Evolutionary conservation across 2,888 invertebrate genomes (phyloP), one percentile per base, ranked within the genome.

Genomic region (Scaptomyza tumidula): DNA sequence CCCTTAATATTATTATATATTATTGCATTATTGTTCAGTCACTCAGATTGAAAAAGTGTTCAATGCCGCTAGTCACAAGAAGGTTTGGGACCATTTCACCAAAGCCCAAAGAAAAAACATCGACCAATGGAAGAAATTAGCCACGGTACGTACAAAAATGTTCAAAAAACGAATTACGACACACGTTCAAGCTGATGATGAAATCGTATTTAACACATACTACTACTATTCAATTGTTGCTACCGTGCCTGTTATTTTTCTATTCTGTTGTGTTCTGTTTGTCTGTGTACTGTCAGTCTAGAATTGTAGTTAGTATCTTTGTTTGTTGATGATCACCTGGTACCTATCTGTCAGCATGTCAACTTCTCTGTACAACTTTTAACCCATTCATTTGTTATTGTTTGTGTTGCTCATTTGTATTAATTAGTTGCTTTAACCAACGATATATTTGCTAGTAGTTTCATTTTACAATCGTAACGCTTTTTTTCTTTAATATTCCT

Each of bases 51-150:
- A 98, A 96, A 96, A 97, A 95, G 97, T 98, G 94, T 98, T 98
- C 95, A 94, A 94, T 93, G 96, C 97, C 91, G 97, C 98, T 92
- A 96, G 96, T 93, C 98, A 98, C 94, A 98, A 98, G 95, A 98
- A 98, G 93, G 98, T 97, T 93, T 98, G 98, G 98, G 98, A 98
- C 95, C 98, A 98, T 95, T 98, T 99, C 96, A 98, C 98, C 94
- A 98, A 98, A 95, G 97, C 98, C 89, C 98, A 98, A 94, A 95
- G 98, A 94, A 98, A 98, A 96, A 98, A 98, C 94, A 97, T 99
- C 93, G 98, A 98, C 94, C 95, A 96, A 92, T 98, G 98, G 99
- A 97, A 97, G 94, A 98, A 97, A 94, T 97, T 98, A 94, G 96
- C 97, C 71, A 95, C 96, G 97, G 98, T 98, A 96, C 94, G 93